These are phyloP conservation scores for Smutsia temminckii DNA, from an alignment of 2,797 vertebrate species.

Conservation along the genomic window DNA sequence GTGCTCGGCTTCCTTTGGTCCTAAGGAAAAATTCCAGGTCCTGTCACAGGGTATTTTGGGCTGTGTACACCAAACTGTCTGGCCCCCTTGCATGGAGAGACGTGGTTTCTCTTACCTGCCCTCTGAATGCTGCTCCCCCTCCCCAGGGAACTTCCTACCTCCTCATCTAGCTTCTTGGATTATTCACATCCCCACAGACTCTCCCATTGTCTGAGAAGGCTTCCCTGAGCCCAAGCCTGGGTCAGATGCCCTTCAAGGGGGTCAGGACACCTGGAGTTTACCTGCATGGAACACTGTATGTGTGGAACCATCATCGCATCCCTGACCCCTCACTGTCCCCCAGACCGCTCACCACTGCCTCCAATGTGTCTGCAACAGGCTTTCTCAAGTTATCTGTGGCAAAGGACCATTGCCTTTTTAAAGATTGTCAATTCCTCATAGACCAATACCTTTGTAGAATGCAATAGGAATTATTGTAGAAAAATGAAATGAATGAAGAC, in stretches of 20 bases:
- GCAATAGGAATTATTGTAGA: neutral
- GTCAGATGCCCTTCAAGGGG: neutral
- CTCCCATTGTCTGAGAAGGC: too few species aligned
- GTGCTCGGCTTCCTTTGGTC: neutral
- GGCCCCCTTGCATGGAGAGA: too few species aligned
- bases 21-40: neutral
- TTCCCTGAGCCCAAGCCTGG: neutral
- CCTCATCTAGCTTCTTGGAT: neutral
- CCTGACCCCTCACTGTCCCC: neutral
- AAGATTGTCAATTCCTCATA: neutral
- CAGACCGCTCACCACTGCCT: too few species aligned
- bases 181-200: neutral
- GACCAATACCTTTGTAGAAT: neutral
- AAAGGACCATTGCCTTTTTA: neutral
- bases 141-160: rapidly evolving
- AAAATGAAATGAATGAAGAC: neutral
- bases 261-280: neutral
- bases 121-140: neutral
- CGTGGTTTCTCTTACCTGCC: neutral
- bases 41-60: rapidly evolving
- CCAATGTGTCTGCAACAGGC: neutral
- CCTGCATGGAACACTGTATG: rapidly evolving
- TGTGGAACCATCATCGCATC: rapidly evolving
- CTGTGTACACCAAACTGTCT: neutral
- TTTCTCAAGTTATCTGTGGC: neutral